A percentile compares a stretch with the other conserved stretches of the same genome.
Evolutionary conservation across 2,888 invertebrate genomes (phyloP).

Genomic region (Chorisops tibialis): DNA sequence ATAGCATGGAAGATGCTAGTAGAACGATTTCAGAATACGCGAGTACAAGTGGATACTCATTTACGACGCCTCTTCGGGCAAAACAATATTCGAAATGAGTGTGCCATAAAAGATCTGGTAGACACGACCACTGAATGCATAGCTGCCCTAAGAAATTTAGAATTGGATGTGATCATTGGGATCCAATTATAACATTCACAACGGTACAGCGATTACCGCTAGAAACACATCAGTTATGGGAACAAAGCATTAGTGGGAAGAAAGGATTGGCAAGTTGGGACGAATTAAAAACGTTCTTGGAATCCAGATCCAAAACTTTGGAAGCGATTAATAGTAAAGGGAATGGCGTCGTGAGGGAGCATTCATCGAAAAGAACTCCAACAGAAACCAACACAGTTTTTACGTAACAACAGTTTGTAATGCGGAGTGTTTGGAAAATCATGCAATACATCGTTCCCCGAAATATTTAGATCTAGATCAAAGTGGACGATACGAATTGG

Average conservation of each 20-base stretch:
- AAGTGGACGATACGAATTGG: not conserved
- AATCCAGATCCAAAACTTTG: not conserved
- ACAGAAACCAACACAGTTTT: no score
- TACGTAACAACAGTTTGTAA: no score
- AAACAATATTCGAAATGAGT: no score
- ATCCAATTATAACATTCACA: constrained; percentile 1
- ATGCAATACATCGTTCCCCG: no score
- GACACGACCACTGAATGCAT: constrained; percentile 1
- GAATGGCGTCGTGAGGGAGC: no score
- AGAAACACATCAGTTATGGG: constrained; percentile 6
- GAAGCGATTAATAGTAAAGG: not conserved
- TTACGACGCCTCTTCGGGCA: not conserved
- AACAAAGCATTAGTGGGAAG: not conserved
- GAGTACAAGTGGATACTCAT: no score
- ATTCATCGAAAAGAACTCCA: no score
- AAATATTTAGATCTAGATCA: not conserved
- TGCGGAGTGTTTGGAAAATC: no score
- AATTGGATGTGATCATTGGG: constrained; percentile 1
- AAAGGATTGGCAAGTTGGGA: not conserved
- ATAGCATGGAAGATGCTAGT: not conserved
- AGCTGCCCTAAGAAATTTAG: constrained; percentile 9
- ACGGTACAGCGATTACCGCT: not conserved
- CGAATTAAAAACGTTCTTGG: not conserved
- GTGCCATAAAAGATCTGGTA: not conserved
- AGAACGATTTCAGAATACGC: no score